phyloP scores from a whole-genome alignment of 2,888 invertebrate genomes.

The Caenorhabditis drosophilae region DNA sequence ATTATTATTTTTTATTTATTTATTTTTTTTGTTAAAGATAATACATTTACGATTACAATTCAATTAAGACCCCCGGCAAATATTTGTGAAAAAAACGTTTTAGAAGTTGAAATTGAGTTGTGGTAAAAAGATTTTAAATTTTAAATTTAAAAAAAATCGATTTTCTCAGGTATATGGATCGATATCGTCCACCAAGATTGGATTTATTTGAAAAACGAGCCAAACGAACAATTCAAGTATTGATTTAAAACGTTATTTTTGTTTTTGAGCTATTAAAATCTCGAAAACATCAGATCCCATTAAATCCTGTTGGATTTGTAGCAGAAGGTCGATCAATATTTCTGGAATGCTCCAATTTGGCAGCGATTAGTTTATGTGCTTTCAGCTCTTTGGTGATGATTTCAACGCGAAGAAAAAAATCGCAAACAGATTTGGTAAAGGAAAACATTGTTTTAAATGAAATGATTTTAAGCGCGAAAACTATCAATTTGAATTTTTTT shows the following conservation, averaged over 20 bases:
- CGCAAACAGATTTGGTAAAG: too few relatives aligned
- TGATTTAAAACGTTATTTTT: not conserved
- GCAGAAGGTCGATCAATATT: not conserved
- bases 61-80: slow-evolving; percentile 25
- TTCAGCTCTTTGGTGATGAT: too few relatives aligned
- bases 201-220: slow-evolving; percentile 24
- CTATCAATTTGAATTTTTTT: too few relatives aligned
- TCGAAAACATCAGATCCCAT: not conserved
- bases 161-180: slow-evolving; percentile 36
- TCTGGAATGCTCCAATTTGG: slow-evolving; percentile 9
- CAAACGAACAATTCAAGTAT: slow-evolving; percentile 12
- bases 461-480: too few relatives aligned
- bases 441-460: too few relatives aligned
- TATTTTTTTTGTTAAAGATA: too few relatives aligned
- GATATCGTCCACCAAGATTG: slow-evolving; percentile 33
- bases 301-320: not conserved
- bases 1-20: slow-evolving; percentile 6
- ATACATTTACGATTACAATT: slow-evolving; percentile 32
- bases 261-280: too few relatives aligned
- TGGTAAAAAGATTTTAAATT: slow-evolving; percentile 16
- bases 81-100: slow-evolving; percentile 15
- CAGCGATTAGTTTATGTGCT: slow-evolving; percentile 6
- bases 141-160: not conserved
- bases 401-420: too few relatives aligned
- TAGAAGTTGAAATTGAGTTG: slow-evolving; percentile 38